Evolutionary conservation across 2,113 vertebrate genomes (phyloP).

Genomic region (Paratilapia polleni): DNA sequence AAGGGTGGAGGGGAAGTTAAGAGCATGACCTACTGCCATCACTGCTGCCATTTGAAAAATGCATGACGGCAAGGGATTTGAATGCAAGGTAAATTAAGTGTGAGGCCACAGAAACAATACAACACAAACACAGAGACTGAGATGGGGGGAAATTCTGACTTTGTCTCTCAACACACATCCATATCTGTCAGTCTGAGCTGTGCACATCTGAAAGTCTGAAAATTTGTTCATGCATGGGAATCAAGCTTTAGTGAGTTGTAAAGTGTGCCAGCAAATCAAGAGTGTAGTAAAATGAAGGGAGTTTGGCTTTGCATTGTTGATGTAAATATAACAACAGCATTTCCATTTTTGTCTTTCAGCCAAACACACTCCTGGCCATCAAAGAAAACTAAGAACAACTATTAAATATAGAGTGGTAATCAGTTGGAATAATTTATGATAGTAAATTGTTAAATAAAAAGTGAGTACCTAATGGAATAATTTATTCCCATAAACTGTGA

Average conservation of each 20-base stretch:
- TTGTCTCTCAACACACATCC: not conserved
- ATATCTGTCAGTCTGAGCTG: not conserved
- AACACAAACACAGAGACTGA: not conserved
- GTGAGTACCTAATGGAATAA: not conserved
- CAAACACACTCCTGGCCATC: not conserved
- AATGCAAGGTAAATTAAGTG: constrained; percentile 47
- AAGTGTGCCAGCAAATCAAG: constrained; percentile 13
- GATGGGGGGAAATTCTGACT: not conserved
- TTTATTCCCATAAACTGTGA: not conserved
- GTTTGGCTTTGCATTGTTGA: constrained; percentile 9
- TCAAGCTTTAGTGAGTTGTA: not conserved
- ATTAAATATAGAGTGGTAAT: not conserved
- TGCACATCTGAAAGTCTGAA: not conserved
- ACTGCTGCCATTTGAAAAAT: constrained; percentile 25
- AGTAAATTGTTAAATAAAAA: not conserved
- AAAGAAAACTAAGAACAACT: not conserved
- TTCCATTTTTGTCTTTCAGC: not conserved
- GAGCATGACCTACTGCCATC: not conserved
- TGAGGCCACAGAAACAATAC: not conserved
- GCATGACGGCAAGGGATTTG: constrained; percentile 34
- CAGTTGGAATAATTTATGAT: not conserved
- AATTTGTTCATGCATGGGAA: not conserved
- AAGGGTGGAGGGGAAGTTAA: not conserved
- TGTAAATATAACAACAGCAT: constrained; percentile 34
- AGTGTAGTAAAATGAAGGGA: not conserved